Evolutionary conservation across 2,113 vertebrate species (phyloP), one percentile per base, ranked within the genome.

Genomic region (Tapirus terrestris): DNA sequence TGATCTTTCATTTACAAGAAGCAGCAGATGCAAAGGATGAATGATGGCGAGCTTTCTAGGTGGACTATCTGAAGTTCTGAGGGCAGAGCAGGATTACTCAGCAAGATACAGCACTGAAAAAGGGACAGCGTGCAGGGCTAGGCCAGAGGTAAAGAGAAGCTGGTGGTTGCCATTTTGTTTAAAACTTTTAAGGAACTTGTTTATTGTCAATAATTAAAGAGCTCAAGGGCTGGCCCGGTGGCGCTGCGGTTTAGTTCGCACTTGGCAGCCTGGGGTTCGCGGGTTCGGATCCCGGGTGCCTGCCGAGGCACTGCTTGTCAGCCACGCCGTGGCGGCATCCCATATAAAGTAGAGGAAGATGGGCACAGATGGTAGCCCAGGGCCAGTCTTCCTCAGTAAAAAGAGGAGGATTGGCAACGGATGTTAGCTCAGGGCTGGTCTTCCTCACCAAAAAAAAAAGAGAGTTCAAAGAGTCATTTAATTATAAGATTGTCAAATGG

Each of bases 141-240:
- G 27, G 86, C 80, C 51, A 89, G 36, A 93, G 76, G 17, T 58
- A 68, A 76, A 68, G 48, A 68, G 87, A 18, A 96, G 65, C 18
- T 14, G 10, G 43, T 16, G 2, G 16, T 20, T 36, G 56, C 23
- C 14, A 8, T 97, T 94, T 88, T 87, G 75, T 67, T 94, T 77
- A 87, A 86, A 96, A 61, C 7, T 65, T 87, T 88, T 85, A 93
- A 90, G 45, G 73, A 97, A 67, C 77, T 18, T 89, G 63, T 79
- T 91, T 73, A 48, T 58, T 63, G 48, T 14, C 67, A 89, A 89
- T 92, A 73, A 82, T 63, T 53, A 92, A 96, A 92, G 61, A 68
- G 23, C 36, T 39, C 3, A 39, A 4, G 39, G 4, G 39, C 39
- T 39, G 39, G 39, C 39, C 39, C 39, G 39, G 39, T 39, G 39